A percentile compares a stretch with the other conserved stretches of the same genome.
Evolutionary conservation across 2,797 vertebrate genomes (phyloP).

Genomic region (Tolypeutes matacus): DNA sequence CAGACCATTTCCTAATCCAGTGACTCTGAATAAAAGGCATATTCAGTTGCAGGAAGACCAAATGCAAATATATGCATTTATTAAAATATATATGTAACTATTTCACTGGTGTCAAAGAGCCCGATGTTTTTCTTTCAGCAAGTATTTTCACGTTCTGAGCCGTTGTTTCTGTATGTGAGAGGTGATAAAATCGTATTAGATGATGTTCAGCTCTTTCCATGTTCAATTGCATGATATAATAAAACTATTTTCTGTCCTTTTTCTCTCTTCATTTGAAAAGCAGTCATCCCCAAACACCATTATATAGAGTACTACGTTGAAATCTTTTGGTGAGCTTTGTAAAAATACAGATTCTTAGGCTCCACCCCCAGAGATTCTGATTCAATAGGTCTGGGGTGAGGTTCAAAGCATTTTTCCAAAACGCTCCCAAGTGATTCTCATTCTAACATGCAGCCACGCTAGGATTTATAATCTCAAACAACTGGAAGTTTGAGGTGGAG

Average conservation of each 20-base stretch:
- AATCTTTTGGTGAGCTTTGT: not conserved
- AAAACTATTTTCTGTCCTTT: not conserved
- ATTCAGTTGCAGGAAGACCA: not conserved
- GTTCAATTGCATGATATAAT: not conserved
- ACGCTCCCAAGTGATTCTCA: not conserved
- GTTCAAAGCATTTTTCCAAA: slow-evolving; percentile 13
- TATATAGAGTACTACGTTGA: not conserved
- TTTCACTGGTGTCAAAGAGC: slow-evolving; percentile 34
- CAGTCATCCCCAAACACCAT: not conserved
- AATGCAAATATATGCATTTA: not conserved
- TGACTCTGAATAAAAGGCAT: slow-evolving; percentile 1
- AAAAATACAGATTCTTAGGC: not conserved
- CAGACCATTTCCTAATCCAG: not conserved
- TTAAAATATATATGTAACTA: too few species aligned
- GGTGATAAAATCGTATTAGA: not conserved
- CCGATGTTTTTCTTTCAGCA: slow-evolving; percentile 17
- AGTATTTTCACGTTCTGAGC: slow-evolving; percentile 24
- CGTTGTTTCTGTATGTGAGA: not conserved
- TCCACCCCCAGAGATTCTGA: slow-evolving; percentile 33
- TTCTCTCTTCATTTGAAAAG: slow-evolving; percentile 1
- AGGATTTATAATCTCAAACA: slow-evolving; percentile 34
- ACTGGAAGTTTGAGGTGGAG: not conserved
- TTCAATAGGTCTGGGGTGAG: not conserved
- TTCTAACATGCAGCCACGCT: not conserved
- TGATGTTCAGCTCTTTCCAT: not conserved